Evolutionary conservation across 2,113 vertebrate genomes (phyloP), one percentile per base, ranked within the genome.

Genomic region (Gallinago paraguaiae): DNA sequence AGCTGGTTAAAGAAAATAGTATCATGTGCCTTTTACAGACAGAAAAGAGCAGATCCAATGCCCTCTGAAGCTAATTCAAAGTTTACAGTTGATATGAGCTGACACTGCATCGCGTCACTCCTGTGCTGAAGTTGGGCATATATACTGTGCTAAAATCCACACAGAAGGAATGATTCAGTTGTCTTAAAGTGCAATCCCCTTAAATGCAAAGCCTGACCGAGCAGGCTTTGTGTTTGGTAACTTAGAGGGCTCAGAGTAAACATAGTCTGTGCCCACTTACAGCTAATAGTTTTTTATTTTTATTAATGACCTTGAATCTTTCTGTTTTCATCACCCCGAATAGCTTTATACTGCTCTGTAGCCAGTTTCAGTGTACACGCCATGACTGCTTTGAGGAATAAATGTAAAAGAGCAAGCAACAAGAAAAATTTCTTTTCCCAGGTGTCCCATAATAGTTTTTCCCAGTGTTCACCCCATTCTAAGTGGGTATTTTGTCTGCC

Each of bases 1-100:
- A 96, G 72, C 69, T 90, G 86, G 95, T 81, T 96, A 79, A 91
- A 96, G 87, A 92, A 96, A 96, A 94, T 64, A 64, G 65, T 88
- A 65, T 85, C 81, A 31, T 65, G 81, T 95, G 89, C 93, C 74
- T 95, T 92, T 94, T 92, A 37, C 94, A 92, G 94, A 89, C 74
- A 89, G 89, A 41, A 84, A 86, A 86, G 89, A 82, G 69, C 65
- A 92, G 78, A 92, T 68, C 43, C 86, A 57, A 3, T 84, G 91
- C 86, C 84, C 93, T 96, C 89, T 87, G 89, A 87, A 92, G 95
- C 72, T 87, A 92, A 95, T 91, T 79, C 86, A 76, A 13, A 93
- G 91, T 92, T 92, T 86, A 48, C 89, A 72, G 83, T 87, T 95
- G 95, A 91, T 95, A 9, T 1, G 77, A 95, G 78, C 93, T 96